Base-by-base conservation (phyloP, 23 tunicate species). In the Styela plicata region DNA sequence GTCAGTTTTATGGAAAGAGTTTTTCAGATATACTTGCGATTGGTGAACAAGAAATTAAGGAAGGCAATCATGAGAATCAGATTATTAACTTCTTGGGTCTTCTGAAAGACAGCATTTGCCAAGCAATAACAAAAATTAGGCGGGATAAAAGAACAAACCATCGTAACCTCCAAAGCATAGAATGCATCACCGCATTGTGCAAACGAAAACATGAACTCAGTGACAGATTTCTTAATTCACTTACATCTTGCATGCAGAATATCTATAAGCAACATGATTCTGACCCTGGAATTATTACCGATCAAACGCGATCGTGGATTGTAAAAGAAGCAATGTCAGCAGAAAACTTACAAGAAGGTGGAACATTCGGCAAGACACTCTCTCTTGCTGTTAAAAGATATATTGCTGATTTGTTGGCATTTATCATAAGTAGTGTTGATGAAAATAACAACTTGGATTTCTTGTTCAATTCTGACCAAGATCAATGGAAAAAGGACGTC, bases 341-440 rank as follows among this genome's bases (percentile, higher is more conserved):
- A 66, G 78, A 79, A n/a, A 53, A 64, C 29, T 73, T 89, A 33
- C 94, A 89, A 73, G 94, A 89, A 79, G 89, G 85, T 73, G 94
- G 94, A 33, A 73, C 94, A 37, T 89, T 89, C 31, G 70, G 78
- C 17, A 84, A 85, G 29, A 86, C 85, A 2, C 74, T 89, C 2
- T 89, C 88, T 88, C 78, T 89, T 21, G 27, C 63, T 24, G 3
- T 89, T 7, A 67, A 82, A 73, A 73, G 74, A 32, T 34, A 69
- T 19, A 27, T 80, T 63, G 74, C 88, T 1, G 36, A 69, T 1
- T 83, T 79, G 20, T 16, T 89, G 5, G 94, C 94, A 1, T 86
- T 69, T 19, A 33, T 89, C 73, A 67, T 80, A 10, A 64, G 85
- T 26, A 31, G 44, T 52, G 76, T 69, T 17, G 94, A 89, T 74